Base-by-base conservation (phyloP, 2,113 vertebrate genomes). In the Diadophis punctatus region DNA sequence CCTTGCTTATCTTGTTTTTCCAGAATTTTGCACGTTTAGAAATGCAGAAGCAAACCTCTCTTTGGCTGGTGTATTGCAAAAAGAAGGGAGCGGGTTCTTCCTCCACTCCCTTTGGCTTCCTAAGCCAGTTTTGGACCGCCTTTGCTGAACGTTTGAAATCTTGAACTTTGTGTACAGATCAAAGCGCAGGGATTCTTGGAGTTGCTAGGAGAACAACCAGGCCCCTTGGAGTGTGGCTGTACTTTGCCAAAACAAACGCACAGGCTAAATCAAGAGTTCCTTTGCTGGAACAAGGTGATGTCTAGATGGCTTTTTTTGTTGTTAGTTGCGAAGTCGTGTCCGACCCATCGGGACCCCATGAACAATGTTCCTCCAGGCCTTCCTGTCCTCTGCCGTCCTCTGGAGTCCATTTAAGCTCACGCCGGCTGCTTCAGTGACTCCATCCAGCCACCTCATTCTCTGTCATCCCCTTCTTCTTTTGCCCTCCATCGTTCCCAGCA, bases 91-190 rank as follows among this genome's bases (percentile, higher is more conserved):
- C 88, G 22, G 43, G 27, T 46, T 80, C 87, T 92, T 95, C 92
- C 90, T 94, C 87, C 93, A 25, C 48, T 94, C 46, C 92, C 48
- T 95, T 95, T 94, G 92, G 94, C 86, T 93, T 92, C 39, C 43
- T 27, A 87, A 95, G 93, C 23, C 91, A 90, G 49, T 94, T 89
- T 56, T 93, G 94, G 94, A 90, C 90, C 89, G 92, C 34, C 56
- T 95, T 39, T 86, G 27, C 22, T 91, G 94, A 63, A 92, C 88
- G 91, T 93, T 86, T 91, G 86, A 94, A 56, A 56, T 51, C 46
- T 93, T 0, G 3, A 0, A 0, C 88, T 92, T 95, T 87, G 60
- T 49, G 46, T 84, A 3, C 86, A 20, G 53, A 49, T 88, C 60
- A 88, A 58, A 55, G 46, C 88, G 6, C 60, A 52, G 46, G 52